These are phyloP conservation scores for Pyrochroa serraticornis DNA, from an alignment of 2,888 invertebrate genomes.

Conservation along the genomic window DNA sequence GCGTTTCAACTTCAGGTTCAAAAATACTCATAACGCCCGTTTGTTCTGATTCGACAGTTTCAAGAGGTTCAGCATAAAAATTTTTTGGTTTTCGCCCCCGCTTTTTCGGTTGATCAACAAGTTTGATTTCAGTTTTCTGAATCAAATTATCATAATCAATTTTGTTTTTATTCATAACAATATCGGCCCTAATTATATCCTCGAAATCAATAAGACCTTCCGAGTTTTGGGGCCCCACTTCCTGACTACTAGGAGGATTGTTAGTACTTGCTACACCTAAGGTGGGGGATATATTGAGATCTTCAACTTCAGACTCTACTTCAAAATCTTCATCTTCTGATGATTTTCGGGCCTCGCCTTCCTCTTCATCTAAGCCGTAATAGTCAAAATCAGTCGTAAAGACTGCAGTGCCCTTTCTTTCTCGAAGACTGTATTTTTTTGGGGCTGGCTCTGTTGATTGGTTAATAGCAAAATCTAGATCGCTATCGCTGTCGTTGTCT, in stretches of 20 bases:
- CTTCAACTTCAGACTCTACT: conserved; percentile 34
- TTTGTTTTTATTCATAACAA: conserved; percentile 47
- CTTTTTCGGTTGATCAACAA: conserved; percentile 11
- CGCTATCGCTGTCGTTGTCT: conserved; percentile 51
- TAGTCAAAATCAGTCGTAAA: conserved; percentile 59
- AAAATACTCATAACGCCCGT: not conserved
- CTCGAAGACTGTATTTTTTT: conserved; percentile 48
- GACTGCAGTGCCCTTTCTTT: conserved; percentile 39
- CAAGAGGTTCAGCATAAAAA: not conserved
- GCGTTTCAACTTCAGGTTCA: conserved; percentile 5
- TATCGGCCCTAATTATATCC: conserved; percentile 49
- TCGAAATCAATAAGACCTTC: conserved; percentile 49
- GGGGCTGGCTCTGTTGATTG: conserved; percentile 34
- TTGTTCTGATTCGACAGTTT: not conserved
- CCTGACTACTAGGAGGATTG: not conserved
- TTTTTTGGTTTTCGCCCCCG: conserved; percentile 31
- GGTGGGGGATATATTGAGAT: not conserved
- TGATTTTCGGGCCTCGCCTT: conserved; percentile 52
- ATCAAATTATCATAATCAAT: conserved; percentile 49
- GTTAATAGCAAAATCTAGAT: conserved; percentile 40
- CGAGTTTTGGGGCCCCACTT: conserved; percentile 25
- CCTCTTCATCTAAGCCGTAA: conserved; percentile 59
- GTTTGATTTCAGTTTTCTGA: conserved; percentile 44
- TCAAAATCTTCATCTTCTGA: conserved; percentile 46
- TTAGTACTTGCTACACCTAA: not conserved